Base-by-base conservation (phyloP, 2,113 vertebrate genomes). In the Melozone crissalis region DNA sequence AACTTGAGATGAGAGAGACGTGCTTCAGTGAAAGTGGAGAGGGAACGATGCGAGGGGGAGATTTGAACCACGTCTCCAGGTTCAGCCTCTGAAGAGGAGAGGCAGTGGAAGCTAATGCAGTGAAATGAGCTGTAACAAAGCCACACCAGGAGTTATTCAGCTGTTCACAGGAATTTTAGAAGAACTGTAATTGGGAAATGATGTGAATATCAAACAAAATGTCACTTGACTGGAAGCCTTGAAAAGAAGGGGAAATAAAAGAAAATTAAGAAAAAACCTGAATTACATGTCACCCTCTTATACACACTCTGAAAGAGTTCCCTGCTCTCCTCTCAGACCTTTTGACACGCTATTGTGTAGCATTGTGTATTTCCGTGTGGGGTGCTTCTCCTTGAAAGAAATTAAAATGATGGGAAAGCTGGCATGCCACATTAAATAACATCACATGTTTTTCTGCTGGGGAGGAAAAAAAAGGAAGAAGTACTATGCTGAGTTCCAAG, bases 201-300 rank as follows among this genome's bases (percentile, higher is more conserved):
- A 97, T 90, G 94, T 94, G 95, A 95, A 82, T 91, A 89, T 95
- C 87, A 85, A 94, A 88, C 43, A 94, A 94, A 95, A 97, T 88
- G 90, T 89, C 93, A 67, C 67, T 96, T 95, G 78, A 92, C 78
- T 92, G 82, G 47, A 90, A 87, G 59, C 43, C 59, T 95, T 76
- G 65, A 65, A 86, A 80, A 79, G 67, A 88, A 17, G 37, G 27
- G 20, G 18, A 59, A 95, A 86, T 39, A 72, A 95, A 94, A 92
- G 84, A 68, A 91, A 91, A 93, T 18, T 3, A 68, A 66, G 71
- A 62, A 94, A 93, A 87, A 35, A 2, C 12, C 57, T 57, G 24
- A 51, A 44, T 83, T 88, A 41, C 75, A 39, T 83, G 46, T 88
- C 89, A 90, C 24, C 35, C 61, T 93, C 59, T 83, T 59, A 74